Base-by-base conservation (phyloP, 1,140 invertebrate genomes). In the Agraylea sexmaculata region DNA sequence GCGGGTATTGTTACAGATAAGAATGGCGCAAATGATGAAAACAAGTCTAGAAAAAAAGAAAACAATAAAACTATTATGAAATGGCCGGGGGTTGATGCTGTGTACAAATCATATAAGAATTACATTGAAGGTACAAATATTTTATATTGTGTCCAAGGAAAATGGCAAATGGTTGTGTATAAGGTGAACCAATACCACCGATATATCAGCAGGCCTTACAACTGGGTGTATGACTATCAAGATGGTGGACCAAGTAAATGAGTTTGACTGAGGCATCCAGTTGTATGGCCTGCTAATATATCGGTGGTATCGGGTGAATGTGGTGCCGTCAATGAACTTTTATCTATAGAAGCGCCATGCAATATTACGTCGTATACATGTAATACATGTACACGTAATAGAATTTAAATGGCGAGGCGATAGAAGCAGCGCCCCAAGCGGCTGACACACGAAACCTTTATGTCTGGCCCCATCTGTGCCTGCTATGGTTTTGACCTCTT, bases 1-100 rank as follows among this genome's bases (percentile, higher is more conserved):
- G 54, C 55, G 8, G 58, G 57, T 2, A 46, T 51, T 1, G 47
- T 37, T 0, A 50, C 53, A 27, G 51, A 34, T 1, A 19, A 33
- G 27, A 34, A 33, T 18, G n/a, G 7, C 15, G 4, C 17, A 10
- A 13, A 27, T n/a, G 15, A 11, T 8, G 12, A 5, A 16, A 17
- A 33, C n/a, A 23, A 19, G 20, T 13, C 3, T 21, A 19, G 16
- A 42, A 4, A n/a, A 15, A 2, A 15, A 3, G 19, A 31, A 11
- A 12, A 5, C 7, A 19, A 20, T 8, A 18, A 18, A 6, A 7
- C 6, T 12, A 17, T 21, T 2, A 27, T 38, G 4, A 20, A 23
- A 12, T 49, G 46, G 46, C 46, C 46, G 12, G 46, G 46, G 12
- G 39, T 45, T 11, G 40, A 44, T 4, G 30, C 22, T n/a, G 27